Conservation (phyloP, 2,888 invertebrate species). For the Netelia inedita region DNA sequence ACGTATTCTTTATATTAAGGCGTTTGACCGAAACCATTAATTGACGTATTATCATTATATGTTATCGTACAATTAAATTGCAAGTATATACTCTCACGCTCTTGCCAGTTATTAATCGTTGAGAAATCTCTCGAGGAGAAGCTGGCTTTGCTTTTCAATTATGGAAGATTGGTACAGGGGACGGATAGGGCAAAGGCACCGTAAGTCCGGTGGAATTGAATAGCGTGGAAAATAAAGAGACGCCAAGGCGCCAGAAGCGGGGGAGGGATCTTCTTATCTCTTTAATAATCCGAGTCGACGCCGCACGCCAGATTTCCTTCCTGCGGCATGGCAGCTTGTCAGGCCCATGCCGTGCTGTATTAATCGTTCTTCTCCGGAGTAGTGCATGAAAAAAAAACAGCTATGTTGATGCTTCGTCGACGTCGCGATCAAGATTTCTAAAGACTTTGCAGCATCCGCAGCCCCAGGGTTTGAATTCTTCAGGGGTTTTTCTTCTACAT, state of each 20-base stretch:
- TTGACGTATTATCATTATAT: constrained; percentile 6
- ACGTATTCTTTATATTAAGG: background rate
- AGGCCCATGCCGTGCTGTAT: constrained; percentile 81
- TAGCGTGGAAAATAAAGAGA: constrained; percentile 70
- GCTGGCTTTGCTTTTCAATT: constrained; percentile 50
- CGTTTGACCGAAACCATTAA: background rate
- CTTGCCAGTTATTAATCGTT: constrained; percentile 35
- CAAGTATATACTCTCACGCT: background rate
- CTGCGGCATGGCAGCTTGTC: constrained; percentile 81
- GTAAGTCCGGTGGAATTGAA: constrained; percentile 74
- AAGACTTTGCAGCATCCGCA: constrained; percentile 43
- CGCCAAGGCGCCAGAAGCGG: constrained; percentile 69
- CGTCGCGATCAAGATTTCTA: constrained; percentile 52
- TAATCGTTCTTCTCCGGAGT: constrained; percentile 78
- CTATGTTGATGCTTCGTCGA: constrained; percentile 47
- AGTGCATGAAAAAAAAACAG: constrained; percentile 52
- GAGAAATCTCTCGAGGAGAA: constrained; percentile 15
- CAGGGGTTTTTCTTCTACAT: constrained; percentile 3
- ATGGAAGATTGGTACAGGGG: constrained; percentile 26
- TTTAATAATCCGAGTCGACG: constrained; percentile 83
- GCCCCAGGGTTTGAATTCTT: constrained; percentile 40
- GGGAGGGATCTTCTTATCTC: constrained; percentile 78
- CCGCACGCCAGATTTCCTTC: constrained; percentile 74
- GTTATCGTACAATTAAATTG: background rate
- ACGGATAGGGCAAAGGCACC: constrained; percentile 13